Evolutionary conservation across 2,113 vertebrate genomes (phyloP).

Genomic region (Atlantisia rogersi): DNA sequence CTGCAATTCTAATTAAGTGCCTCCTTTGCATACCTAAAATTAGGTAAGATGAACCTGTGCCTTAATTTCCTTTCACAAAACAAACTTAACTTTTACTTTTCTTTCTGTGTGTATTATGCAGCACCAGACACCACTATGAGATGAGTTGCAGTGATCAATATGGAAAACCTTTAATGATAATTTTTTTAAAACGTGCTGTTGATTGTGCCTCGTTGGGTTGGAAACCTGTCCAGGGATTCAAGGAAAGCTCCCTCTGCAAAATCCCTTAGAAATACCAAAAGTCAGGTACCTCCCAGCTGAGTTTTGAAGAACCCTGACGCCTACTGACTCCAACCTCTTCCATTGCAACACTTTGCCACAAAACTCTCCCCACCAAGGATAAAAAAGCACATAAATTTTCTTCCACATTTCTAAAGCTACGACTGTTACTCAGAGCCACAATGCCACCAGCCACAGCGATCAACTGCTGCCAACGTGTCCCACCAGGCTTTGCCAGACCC

Average conservation of each 20-base stretch:
- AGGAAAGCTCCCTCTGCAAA: neutral
- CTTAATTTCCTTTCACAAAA: neutral
- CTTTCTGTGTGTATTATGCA: neutral
- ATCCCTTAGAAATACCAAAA: neutral
- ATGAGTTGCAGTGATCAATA: no score
- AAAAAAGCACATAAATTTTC: neutral
- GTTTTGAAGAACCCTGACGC: neutral
- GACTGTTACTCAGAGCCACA: neutral
- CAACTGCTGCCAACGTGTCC: fast-evolving
- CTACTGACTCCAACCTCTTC: neutral
- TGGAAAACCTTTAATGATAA: neutral
- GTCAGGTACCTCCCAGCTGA: neutral
- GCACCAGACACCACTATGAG: fast-evolving
- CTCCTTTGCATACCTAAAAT: neutral
- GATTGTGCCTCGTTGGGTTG: fast-evolving
- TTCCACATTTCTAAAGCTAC: fast-evolving
- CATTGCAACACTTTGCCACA: neutral
- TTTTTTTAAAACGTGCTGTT: neutral
- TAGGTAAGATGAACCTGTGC: neutral
- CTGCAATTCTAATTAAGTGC: neutral
- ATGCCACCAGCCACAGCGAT: fast-evolving
- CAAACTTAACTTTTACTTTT: neutral
- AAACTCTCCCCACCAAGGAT: neutral
- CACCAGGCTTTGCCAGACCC: neutral
- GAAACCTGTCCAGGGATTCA: neutral